These are phyloP conservation scores for Orchestes rusci DNA, from an alignment of 2,888 invertebrate genomes.

Conservation along the genomic window DNA sequence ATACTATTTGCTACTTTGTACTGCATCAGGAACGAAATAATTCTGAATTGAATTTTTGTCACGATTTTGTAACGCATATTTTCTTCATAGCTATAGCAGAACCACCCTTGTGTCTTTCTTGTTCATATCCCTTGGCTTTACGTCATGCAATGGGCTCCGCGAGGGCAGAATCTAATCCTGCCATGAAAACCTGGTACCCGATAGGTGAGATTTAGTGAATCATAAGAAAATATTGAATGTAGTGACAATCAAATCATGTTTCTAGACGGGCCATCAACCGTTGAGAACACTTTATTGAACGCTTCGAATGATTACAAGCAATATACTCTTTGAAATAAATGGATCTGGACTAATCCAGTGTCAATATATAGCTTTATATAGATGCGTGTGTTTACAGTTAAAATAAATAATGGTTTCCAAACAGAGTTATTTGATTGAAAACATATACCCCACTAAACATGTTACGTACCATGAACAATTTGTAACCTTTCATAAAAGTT, in stretches of 20 bases:
- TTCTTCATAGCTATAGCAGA: neutral
- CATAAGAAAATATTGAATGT: neutral
- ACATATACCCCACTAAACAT: too few species aligned
- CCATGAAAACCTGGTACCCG: neutral
- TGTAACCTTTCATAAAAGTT: too few species aligned
- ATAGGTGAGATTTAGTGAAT: neutral
- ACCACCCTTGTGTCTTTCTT: neutral
- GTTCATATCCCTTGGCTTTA: neutral
- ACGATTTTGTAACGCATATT: neutral
- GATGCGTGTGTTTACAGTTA: too few species aligned
- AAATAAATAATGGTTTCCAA: too few species aligned
- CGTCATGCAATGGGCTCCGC: neutral
- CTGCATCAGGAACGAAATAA: too few species aligned
- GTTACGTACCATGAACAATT: too few species aligned
- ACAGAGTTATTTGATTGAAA: too few species aligned
- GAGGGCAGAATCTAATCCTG: neutral
- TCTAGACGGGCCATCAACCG: neutral
- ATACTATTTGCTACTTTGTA: too few species aligned
- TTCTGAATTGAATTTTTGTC: too few species aligned
- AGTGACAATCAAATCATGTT: too few species aligned
- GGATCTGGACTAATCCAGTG: too few species aligned
- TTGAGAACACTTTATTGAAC: neutral
- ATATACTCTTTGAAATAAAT: neutral
- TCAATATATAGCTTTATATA: too few species aligned
- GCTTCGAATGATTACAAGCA: neutral